Conservation (phyloP, 2,888 invertebrate species). For the Caradrina clavipalpis region DNA sequence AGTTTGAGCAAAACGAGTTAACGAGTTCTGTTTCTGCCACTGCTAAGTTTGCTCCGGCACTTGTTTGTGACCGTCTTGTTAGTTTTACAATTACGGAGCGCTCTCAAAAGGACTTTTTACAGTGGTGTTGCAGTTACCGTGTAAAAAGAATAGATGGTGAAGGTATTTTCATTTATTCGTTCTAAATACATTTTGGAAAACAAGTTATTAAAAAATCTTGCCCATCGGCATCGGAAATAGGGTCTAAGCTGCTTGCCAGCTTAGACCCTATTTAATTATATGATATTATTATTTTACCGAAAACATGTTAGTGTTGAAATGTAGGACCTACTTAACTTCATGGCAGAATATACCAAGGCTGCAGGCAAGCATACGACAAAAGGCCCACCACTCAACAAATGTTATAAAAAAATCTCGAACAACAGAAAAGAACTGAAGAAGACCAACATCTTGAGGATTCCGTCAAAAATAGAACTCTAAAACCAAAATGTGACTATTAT, state of each 20-base stretch:
- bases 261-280: no score
- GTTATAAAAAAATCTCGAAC: neutral
- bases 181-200: no score
- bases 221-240: no score
- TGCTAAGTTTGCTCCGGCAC: conserved; percentile 46
- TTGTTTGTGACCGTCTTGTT: conserved; percentile 62
- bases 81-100: conserved; percentile 49
- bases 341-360: neutral
- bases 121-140: conserved; percentile 23
- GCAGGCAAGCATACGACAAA: neutral
- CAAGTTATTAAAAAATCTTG: no score
- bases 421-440: neutral
- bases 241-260: no score
- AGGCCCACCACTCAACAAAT: neutral
- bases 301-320: neutral
- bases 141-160: neutral
- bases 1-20: conserved; percentile 65
- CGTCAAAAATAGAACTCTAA: neutral
- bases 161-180: neutral
- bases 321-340: neutral
- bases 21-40: conserved; percentile 59
- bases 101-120: conserved; percentile 30
- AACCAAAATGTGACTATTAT: no score
- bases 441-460: neutral
- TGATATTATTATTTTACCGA: neutral